A percentile compares a stretch with the other conserved stretches of the same genome.
These are phyloP conservation scores for Muscicapa comitata DNA, from an alignment of 2,797 vertebrate genomes.

Conservation along the genomic window DNA sequence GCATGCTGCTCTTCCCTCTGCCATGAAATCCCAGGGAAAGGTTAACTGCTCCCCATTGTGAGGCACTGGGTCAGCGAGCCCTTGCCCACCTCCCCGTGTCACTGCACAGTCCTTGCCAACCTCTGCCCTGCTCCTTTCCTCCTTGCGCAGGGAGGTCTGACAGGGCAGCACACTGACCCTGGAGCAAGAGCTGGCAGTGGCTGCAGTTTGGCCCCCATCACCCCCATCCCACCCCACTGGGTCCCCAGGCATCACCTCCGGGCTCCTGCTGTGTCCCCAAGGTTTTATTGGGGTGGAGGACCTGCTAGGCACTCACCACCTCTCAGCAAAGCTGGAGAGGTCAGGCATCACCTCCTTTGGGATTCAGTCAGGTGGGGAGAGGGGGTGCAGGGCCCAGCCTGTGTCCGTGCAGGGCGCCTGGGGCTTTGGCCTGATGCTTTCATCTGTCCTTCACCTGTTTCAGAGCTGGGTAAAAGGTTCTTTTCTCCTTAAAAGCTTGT, in stretches of 20 bases:
- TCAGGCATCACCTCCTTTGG: accelerated
- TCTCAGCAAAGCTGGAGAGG: not conserved
- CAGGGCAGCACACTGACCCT: accelerated
- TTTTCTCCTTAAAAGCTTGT: not conserved
- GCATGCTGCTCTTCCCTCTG: not conserved
- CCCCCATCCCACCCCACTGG: not conserved
- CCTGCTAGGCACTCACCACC: not conserved
- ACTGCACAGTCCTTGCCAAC: not conserved
- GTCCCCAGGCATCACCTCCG: not conserved
- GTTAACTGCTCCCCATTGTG: not conserved
- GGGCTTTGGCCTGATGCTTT: not conserved
- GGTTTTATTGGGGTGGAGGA: not conserved
- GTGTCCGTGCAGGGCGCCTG: not conserved
- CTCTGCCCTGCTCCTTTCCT: not conserved
- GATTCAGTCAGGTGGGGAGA: not conserved
- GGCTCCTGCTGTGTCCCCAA: not conserved
- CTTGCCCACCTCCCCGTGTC: accelerated
- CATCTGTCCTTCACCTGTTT: not conserved
- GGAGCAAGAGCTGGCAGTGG: not conserved
- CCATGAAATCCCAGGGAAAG: not conserved
- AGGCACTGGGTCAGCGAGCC: not conserved
- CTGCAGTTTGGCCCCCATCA: not conserved
- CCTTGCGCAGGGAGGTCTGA: not conserved
- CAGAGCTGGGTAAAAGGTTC: not conserved
- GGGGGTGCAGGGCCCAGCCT: not conserved